These are phyloP conservation scores for Hydrozoanthus gracilis DNA, from an alignment of 92 coral and sea anemone species.

Conservation along the genomic window DNA sequence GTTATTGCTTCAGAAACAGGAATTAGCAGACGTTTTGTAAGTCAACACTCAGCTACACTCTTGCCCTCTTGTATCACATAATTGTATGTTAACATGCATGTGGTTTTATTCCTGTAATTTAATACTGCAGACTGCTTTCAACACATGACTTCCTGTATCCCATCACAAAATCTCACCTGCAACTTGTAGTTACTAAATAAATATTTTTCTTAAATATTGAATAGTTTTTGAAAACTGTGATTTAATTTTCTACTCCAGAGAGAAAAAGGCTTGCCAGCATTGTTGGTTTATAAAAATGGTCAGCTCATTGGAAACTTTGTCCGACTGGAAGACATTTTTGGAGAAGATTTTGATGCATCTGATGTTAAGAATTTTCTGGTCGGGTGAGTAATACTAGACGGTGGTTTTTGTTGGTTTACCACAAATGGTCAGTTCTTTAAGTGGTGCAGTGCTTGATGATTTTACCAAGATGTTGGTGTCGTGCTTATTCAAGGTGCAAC, in stretches of 20 bases:
- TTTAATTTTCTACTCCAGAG: constrained; percentile 53
- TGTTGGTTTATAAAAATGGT: constrained; percentile 87
- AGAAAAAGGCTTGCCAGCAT: constrained; percentile 91
- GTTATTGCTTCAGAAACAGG: constrained; percentile 89
- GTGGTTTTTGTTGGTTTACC: neutral
- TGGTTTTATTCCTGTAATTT: too few relatives aligned
- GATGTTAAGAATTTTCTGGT: constrained; percentile 94
- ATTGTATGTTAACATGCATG: too few relatives aligned
- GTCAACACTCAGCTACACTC: constrained; percentile 34
- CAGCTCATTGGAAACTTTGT: constrained; percentile 95
- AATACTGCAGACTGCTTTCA: too few relatives aligned
- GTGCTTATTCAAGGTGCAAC: too few relatives aligned
- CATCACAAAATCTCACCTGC: too few relatives aligned
- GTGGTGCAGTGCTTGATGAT: neutral
- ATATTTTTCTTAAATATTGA: too few relatives aligned
- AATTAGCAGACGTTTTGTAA: constrained; percentile 96
- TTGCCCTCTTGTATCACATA: too few relatives aligned
- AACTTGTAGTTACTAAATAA: too few relatives aligned
- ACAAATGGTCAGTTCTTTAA: neutral
- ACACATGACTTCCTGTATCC: too few relatives aligned
- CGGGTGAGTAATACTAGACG: constrained; percentile 71
- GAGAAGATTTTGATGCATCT: constrained; percentile 91
- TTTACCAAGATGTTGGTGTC: too few relatives aligned
- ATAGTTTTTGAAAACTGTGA: neutral
- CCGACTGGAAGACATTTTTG: constrained; percentile 75